Evolutionary conservation across 1,140 invertebrate species (phyloP).

Genomic region (Megalonaias nervosa): DNA sequence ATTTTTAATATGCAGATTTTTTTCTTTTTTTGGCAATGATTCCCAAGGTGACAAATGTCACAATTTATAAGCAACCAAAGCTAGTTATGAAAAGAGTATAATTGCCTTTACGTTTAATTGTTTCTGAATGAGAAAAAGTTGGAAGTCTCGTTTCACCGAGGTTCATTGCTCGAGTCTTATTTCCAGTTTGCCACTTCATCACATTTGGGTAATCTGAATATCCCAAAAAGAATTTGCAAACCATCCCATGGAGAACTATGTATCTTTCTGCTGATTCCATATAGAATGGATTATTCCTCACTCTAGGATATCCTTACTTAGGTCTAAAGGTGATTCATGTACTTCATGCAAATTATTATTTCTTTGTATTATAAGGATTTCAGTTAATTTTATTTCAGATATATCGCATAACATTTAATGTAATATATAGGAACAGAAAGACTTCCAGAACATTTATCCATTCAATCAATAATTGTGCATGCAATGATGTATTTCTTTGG

Average conservation of each 20-base stretch:
- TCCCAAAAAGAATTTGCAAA: slow-evolving; percentile 61
- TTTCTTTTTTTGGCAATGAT: too few relatives aligned
- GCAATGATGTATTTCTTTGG: too few relatives aligned
- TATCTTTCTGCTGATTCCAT: slow-evolving; percentile 40
- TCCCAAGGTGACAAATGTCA: too few relatives aligned
- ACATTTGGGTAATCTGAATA: slow-evolving; percentile 68
- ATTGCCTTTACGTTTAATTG: slow-evolving; percentile 34
- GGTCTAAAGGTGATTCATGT: neutral
- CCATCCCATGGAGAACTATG: slow-evolving; percentile 61
- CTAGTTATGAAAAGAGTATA: neutral
- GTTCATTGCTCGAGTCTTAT: slow-evolving; percentile 42
- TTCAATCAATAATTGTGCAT: too few relatives aligned
- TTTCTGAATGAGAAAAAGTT: slow-evolving; percentile 44
- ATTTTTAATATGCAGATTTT: too few relatives aligned
- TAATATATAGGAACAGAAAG: too few relatives aligned
- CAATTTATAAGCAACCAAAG: too few relatives aligned
- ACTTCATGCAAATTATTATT: neutral
- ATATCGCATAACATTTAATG: too few relatives aligned
- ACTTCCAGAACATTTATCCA: too few relatives aligned
- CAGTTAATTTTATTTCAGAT: too few relatives aligned
- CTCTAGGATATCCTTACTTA: neutral
- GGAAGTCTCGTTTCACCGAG: slow-evolving; percentile 42
- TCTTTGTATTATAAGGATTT: too few relatives aligned
- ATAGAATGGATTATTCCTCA: neutral
- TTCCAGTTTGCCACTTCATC: slow-evolving; percentile 45